These are phyloP conservation scores for Piprites chloris DNA, from an alignment of 2,113 vertebrate species.

Conservation along the genomic window DNA sequence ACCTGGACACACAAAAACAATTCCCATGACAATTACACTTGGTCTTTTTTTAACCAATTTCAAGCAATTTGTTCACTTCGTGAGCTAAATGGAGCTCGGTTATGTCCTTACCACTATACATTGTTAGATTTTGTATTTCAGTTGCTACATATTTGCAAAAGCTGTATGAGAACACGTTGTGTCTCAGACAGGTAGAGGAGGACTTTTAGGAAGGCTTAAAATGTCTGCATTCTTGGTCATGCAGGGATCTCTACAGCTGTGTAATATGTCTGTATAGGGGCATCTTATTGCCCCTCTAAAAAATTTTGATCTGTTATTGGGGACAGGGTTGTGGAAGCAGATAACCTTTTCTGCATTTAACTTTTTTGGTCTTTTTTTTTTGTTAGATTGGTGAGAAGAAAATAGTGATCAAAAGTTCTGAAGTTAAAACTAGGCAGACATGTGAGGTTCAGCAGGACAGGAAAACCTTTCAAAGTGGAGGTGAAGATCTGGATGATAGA, in stretches of 20 bases:
- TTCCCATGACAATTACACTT: neutral
- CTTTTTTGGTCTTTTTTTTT: neutral
- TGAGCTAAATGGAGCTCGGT: neutral
- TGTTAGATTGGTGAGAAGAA: neutral
- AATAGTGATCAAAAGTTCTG: neutral
- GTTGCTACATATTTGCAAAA: neutral
- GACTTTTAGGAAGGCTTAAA: neutral
- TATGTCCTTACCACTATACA: neutral
- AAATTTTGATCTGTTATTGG: neutral
- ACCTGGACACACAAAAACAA: neutral
- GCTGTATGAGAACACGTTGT: neutral
- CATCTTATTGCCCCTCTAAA: neutral
- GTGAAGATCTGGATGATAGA: neutral
- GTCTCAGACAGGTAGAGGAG: neutral
- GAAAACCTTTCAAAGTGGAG: neutral
- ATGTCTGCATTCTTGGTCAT: neutral
- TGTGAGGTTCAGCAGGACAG: neutral
- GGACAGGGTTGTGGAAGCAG: neutral
- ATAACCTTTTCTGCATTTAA: neutral
- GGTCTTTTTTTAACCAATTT: neutral
- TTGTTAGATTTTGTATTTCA: neutral
- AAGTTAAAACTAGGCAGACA: neutral
- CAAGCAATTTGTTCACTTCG: neutral
- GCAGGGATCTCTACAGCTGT: neutral
- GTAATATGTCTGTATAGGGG: neutral